Conservation (phyloP, 1,140 invertebrate species). For the Lepidotrigona ventralis region DNA sequence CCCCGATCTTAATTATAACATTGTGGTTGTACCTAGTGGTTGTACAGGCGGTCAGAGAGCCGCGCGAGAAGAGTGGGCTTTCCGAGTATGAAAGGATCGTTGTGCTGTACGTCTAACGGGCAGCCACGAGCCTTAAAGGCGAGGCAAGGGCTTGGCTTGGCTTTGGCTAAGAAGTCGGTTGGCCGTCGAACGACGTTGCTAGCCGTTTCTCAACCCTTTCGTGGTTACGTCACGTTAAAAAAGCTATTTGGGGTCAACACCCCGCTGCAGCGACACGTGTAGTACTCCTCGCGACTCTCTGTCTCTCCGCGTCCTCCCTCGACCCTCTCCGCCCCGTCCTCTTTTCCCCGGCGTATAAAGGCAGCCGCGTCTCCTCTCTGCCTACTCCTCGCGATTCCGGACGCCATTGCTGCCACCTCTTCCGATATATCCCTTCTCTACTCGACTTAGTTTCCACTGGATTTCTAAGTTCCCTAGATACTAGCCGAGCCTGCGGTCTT, state of each 20-base stretch:
- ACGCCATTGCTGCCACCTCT: slow-evolving; percentile 61
- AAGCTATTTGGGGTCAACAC: slow-evolving; percentile 79
- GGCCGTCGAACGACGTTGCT: slow-evolving; percentile 55
- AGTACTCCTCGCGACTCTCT: slow-evolving; percentile 65
- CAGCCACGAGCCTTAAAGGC: slow-evolving; percentile 58
- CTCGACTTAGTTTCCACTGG: slow-evolving; percentile 51
- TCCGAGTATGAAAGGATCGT: slow-evolving; percentile 69
- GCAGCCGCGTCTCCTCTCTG: slow-evolving; percentile 58
- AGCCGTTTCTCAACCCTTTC: slow-evolving; percentile 77
- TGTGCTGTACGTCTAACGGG: slow-evolving; percentile 66
- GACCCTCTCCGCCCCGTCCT: slow-evolving; percentile 41
- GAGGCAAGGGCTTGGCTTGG: slow-evolving; percentile 64
- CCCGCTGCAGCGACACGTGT: slow-evolving; percentile 74
- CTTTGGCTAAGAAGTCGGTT: slow-evolving; percentile 58
- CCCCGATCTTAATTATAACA: slow-evolving; percentile 45
- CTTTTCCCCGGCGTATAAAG: slow-evolving; percentile 57
- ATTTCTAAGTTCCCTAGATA: slow-evolving; percentile 65
- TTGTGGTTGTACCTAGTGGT: slow-evolving; percentile 19
- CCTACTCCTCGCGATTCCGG: slow-evolving; percentile 46
- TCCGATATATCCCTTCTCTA: slow-evolving; percentile 63
- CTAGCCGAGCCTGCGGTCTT: slow-evolving; percentile 39
- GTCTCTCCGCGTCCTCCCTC: slow-evolving; percentile 57
- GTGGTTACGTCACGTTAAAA: slow-evolving; percentile 79
- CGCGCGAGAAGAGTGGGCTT: slow-evolving; percentile 59
- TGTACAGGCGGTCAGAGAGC: slow-evolving; percentile 25